Evolutionary conservation across 1,140 invertebrate genomes (phyloP).

Genomic region (Leptoteleia sp.): DNA sequence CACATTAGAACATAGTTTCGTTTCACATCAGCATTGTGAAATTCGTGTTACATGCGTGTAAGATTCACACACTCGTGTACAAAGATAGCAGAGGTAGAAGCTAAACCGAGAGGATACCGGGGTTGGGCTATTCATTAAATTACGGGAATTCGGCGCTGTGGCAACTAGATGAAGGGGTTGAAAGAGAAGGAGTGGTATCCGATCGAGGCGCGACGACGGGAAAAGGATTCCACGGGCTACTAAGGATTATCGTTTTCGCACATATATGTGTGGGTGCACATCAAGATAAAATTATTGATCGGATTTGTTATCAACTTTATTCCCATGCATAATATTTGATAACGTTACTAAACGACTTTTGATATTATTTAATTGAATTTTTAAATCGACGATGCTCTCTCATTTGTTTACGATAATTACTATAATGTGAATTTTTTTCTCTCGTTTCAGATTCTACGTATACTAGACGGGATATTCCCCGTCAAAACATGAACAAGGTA

Average conservation of each 20-base stretch:
- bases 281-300: conserved; percentile 35
- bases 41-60: conserved; percentile 53
- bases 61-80: conserved; percentile 40
- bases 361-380: too few relatives aligned
- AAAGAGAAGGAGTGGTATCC: conserved; percentile 63
- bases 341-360: conserved; percentile 5
- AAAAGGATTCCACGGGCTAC: conserved; percentile 69
- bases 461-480: conserved; percentile 78
- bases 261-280: conserved; percentile 15
- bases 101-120: conserved; percentile 74
- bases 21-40: conserved; percentile 49
- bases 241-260: conserved; percentile 68
- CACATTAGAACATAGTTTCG: conserved; percentile 52
- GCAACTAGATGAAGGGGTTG: conserved; percentile 63
- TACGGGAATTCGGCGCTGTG: conserved; percentile 76
- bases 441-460: conserved; percentile 77
- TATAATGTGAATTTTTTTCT: conserved; percentile 52
- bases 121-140: conserved; percentile 79
- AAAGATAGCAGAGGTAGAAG: conserved; percentile 64
- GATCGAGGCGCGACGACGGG: conserved; percentile 68
- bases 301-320: conserved; percentile 16
- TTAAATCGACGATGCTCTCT: too few relatives aligned
- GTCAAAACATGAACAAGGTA: conserved; percentile 81
- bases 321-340: conserved; percentile 5
- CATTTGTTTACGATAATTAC: too few relatives aligned